Conservation (phyloP, 2,797 vertebrate species). For the Gastrophryne carolinensis region DNA sequence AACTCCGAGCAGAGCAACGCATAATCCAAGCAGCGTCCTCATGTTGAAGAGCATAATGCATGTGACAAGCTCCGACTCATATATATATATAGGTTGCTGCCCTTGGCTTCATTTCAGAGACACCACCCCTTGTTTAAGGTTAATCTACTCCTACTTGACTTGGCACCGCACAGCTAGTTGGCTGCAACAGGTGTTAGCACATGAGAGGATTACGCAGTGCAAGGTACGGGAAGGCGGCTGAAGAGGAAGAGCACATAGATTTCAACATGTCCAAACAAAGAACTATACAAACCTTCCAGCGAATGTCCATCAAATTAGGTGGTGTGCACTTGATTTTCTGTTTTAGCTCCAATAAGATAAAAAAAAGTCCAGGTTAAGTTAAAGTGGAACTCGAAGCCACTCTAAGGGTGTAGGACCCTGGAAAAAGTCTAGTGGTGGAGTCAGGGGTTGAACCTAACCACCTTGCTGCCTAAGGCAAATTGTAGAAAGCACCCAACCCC, state of each 20-base stretch:
- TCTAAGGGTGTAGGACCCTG: too few relatives aligned
- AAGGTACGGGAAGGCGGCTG: not conserved
- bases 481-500: too few relatives aligned
- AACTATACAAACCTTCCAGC: too few relatives aligned
- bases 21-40: conserved; percentile 1
- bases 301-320: too few relatives aligned
- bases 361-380: too few relatives aligned
- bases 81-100: not conserved
- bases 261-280: not conserved
- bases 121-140: not conserved
- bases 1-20: not conserved
- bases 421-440: too few relatives aligned
- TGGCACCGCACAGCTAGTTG: not conserved
- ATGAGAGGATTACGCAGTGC: not conserved
- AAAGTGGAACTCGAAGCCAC: too few relatives aligned
- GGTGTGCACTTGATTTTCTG: too few relatives aligned
- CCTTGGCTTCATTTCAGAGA: not conserved
- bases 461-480: too few relatives aligned
- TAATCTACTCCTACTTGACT: not conserved
- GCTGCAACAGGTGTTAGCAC: not conserved
- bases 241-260: not conserved
- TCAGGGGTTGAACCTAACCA: too few relatives aligned
- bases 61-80: not conserved
- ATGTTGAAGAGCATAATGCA: not conserved
- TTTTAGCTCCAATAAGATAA: too few relatives aligned